These are phyloP conservation scores for Idaea biselata DNA, from an alignment of 2,888 invertebrate genomes.

Conservation along the genomic window DNA sequence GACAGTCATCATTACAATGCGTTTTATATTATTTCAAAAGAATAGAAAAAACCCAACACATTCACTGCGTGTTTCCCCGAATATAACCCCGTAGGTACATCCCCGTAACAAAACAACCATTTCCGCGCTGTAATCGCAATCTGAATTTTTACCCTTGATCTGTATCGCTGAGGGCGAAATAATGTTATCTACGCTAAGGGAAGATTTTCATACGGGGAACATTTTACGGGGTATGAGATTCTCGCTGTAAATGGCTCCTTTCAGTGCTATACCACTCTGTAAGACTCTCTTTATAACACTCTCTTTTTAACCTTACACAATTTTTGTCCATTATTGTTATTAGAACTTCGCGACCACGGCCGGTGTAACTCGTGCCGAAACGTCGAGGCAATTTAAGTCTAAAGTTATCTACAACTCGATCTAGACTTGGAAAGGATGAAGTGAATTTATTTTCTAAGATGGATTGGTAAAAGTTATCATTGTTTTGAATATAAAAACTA, in stretches of 20 bases:
- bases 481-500: no score
- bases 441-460: no score
- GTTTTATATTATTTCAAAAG: background rate
- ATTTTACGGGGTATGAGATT: background rate
- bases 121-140: slow-evolving; percentile 61
- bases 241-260: background rate
- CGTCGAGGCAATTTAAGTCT: no score
- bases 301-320: no score
- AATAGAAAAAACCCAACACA: background rate
- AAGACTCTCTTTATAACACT: no score
- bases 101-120: slow-evolving; percentile 67
- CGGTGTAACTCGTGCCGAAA: no score
- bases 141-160: slow-evolving; percentile 63
- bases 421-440: no score
- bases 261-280: background rate
- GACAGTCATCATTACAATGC: no score
- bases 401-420: no score
- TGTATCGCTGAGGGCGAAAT: slow-evolving; percentile 39
- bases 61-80: slow-evolving; percentile 32
- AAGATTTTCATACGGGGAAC: background rate
- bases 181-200: background rate
- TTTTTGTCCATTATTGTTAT: no score
- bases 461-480: no score
- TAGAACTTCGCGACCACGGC: no score
- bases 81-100: slow-evolving; percentile 16